phyloP scores from a whole-genome alignment of 2,113 vertebrate species.

The Pedetes capensis region DNA sequence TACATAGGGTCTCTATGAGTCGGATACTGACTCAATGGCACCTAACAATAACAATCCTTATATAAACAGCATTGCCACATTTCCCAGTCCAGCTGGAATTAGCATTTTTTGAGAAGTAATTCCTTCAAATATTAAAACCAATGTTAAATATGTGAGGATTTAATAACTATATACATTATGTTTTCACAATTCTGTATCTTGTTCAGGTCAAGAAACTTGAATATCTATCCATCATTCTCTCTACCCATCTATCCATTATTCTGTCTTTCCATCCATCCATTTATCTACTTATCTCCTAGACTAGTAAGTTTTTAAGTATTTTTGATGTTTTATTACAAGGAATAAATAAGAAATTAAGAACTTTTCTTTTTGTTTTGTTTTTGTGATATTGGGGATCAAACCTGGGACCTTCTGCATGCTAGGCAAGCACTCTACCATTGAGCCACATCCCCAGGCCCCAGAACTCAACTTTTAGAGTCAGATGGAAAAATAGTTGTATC shows the following conservation, averaged over 20 bases:
- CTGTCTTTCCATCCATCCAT: background rate
- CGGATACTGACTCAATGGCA: too few species aligned
- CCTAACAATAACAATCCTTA: too few species aligned
- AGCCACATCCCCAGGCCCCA: background rate
- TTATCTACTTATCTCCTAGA: background rate
- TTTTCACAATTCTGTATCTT: background rate
- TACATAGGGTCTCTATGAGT: too few species aligned
- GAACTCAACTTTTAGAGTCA: background rate
- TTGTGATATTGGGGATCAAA: background rate
- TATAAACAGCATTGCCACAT: constrained; percentile 89
- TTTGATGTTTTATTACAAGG: background rate
- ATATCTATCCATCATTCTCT: background rate
- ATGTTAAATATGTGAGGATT: background rate
- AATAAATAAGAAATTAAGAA: background rate
- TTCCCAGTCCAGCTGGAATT: constrained; percentile 89
- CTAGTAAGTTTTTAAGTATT: background rate
- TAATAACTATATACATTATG: background rate
- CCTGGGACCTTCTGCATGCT: background rate
- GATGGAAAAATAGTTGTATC: background rate
- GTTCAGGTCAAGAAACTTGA: background rate
- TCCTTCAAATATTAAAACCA: constrained; percentile 80
- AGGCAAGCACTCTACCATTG: background rate
- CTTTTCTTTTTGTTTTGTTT: background rate
- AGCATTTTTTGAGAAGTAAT: constrained; percentile 89
- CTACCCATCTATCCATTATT: background rate